A percentile compares a stretch with the other conserved stretches of the same genome.
Evolutionary conservation across 1,140 invertebrate species (phyloP).

Genomic region (Bombus waltoni): DNA sequence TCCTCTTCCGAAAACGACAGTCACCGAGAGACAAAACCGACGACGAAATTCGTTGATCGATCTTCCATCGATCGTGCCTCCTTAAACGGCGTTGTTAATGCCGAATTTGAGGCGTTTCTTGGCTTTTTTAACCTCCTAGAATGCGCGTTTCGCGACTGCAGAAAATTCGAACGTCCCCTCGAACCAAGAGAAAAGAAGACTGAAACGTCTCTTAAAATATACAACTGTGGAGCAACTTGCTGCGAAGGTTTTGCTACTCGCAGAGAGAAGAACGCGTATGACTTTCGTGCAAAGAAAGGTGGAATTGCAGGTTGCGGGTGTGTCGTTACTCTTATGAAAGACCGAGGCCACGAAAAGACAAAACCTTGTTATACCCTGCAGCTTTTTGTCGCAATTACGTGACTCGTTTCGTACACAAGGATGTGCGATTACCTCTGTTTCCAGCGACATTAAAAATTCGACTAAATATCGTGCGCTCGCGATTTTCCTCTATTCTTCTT

Average conservation of each 20-base stretch:
- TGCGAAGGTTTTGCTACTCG: too few relatives aligned
- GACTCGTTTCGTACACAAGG: neutral
- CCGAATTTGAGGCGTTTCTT: too few relatives aligned
- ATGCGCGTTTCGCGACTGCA: too few relatives aligned
- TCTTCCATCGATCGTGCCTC: too few relatives aligned
- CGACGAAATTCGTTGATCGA: too few relatives aligned
- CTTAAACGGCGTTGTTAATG: too few relatives aligned
- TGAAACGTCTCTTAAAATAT: too few relatives aligned
- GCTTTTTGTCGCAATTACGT: neutral
- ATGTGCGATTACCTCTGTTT: neutral
- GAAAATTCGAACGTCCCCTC: too few relatives aligned
- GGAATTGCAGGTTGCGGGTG: neutral
- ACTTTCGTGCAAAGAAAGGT: neutral
- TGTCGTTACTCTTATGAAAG: neutral
- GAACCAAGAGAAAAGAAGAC: too few relatives aligned
- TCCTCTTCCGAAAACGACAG: neutral
- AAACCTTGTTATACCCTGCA: neutral
- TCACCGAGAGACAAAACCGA: too few relatives aligned
- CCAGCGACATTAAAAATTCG: slow-evolving; percentile 12
- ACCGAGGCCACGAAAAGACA: neutral
- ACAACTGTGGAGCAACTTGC: too few relatives aligned
- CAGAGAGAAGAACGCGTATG: neutral
- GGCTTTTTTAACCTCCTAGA: too few relatives aligned
- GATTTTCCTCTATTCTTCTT: neutral
- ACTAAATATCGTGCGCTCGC: neutral